Evolutionary conservation across 1,140 invertebrate genomes (phyloP).

Genomic region (Frieseomelitta varia): DNA sequence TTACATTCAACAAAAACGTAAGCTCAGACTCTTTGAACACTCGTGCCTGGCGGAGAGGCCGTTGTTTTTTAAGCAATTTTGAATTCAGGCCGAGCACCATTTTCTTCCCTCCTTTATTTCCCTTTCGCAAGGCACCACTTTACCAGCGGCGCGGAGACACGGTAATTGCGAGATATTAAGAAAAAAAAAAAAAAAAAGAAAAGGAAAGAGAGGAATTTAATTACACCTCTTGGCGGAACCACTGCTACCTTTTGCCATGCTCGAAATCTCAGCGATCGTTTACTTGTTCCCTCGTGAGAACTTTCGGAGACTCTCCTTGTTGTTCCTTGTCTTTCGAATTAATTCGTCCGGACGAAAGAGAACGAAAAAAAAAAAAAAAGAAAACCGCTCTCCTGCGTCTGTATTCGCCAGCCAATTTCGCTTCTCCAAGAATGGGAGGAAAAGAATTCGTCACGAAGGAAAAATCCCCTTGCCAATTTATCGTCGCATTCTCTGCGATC

Average conservation of each 20-base stretch:
- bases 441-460: too few species aligned
- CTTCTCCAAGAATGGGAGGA: too few species aligned
- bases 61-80: conserved; percentile 11
- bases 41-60: background rate
- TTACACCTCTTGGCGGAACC: background rate
- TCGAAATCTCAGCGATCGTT: background rate
- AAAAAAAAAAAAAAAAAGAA: background rate
- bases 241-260: background rate
- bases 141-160: background rate
- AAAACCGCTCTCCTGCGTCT: too few species aligned
- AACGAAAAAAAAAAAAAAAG: too few species aligned
- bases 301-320: too few species aligned
- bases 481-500: background rate
- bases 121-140: background rate
- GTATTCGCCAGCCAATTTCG: too few species aligned
- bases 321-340: too few species aligned
- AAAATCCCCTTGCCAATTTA: too few species aligned
- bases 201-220: background rate
- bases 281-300: background rate
- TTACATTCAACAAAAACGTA: background rate
- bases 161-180: conserved; percentile 7
- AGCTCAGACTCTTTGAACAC: background rate
- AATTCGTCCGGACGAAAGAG: too few species aligned
- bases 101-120: background rate
- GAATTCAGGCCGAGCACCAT: conserved; percentile 10